phyloP scores from a whole-genome alignment of 2,888 invertebrate genomes.

The Cerceris ruficornis region DNA sequence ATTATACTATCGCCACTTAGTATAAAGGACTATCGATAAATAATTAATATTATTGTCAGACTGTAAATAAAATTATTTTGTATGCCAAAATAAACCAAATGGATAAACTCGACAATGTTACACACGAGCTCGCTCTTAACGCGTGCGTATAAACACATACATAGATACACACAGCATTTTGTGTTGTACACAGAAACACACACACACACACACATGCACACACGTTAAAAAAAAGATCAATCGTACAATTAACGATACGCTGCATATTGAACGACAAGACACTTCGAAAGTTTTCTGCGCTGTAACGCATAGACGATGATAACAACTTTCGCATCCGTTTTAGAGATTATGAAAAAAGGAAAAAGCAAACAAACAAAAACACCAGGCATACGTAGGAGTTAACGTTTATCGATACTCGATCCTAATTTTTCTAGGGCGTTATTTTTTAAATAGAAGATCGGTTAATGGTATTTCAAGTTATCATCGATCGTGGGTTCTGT shows the following conservation, averaged over 20 bases:
- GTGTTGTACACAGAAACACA: conserved; percentile 6
- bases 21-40: conserved; percentile 69
- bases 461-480: conserved; percentile 19
- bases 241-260: too few relatives aligned
- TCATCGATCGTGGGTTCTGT: conserved; percentile 44
- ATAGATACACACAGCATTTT: background rate
- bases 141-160: conserved; percentile 37
- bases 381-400: background rate
- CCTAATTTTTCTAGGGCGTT: conserved; percentile 45
- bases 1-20: conserved; percentile 72
- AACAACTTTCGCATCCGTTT: background rate
- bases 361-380: too few relatives aligned
- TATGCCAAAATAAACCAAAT: conserved; percentile 81
- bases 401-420: conserved; percentile 41
- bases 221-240: background rate
- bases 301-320: background rate
- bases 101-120: conserved; percentile 59
- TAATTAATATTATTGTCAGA: conserved; percentile 74
- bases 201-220: conserved; percentile 3
- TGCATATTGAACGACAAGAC: too few relatives aligned
- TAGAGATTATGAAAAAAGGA: background rate
- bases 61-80: conserved; percentile 81
- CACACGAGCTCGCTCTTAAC: conserved; percentile 7
- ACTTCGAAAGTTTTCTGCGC: too few relatives aligned
- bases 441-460: conserved; percentile 42